Base-by-base conservation (phyloP, 1,140 invertebrate genomes). In the Anagrus nilaparvatae region DNA sequence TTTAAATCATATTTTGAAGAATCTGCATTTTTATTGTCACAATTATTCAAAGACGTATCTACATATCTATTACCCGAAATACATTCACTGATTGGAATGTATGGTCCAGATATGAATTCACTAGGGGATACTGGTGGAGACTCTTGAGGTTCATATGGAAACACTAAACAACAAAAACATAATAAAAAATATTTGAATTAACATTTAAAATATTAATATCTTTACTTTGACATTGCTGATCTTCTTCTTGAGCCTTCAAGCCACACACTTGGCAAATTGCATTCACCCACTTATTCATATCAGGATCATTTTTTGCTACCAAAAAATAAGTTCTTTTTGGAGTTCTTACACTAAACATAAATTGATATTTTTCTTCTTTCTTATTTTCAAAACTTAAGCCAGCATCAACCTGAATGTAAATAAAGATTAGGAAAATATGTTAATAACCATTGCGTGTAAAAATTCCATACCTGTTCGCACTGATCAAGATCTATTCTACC, bases 211-310 rank as follows among this genome's bases (percentile, higher is more conserved):
- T 32, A 9, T 10, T 3, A 25, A 31, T 9, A 35, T 25, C n/a
- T 25, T 46, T 58, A 63, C 60, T 63, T 59, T 64, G 65, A 48
- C 55, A 55, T 29, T 64, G 54, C 34, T 71, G 68, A 24, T 76
- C 76, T 41, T 85, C 78, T 41, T 88, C 84, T 51, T 81, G 81
- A 3, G 81, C 78, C 61, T 87, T 84, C 28, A 95, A 69, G 14
- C 87, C 84, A 71, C 90, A 95, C 27, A 92, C 87, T 68, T 84
- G 79, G 64, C 92, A 96, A 43, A 97, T 85, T 50, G 84, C 89
- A 56, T 88, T 82, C 1, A 96, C 90, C 93, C 93, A 97, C 59
- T 83, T 84, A 49, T 86, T 84, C 92, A 96, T 95, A 52, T 94
- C 89, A 35, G 75, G 72, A 59, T 92, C 87, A 21, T 81, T 84